Evolutionary conservation across 2,888 invertebrate genomes (phyloP).

Genomic region (Drosophila algonquin): DNA sequence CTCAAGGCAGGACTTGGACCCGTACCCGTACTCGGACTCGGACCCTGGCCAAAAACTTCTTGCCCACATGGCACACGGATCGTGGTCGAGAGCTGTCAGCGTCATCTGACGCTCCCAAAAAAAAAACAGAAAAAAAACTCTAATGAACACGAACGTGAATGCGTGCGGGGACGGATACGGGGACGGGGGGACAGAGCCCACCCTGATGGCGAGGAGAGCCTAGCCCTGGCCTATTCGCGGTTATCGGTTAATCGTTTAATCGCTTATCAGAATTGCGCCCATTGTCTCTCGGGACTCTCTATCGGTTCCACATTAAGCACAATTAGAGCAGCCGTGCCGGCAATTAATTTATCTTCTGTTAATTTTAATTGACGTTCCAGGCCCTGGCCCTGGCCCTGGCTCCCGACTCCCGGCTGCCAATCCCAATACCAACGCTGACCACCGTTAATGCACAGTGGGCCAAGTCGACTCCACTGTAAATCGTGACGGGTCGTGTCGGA

Average conservation of each 20-base stretch:
- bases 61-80: conserved; percentile 53
- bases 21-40: no score
- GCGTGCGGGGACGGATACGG: neutral
- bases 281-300: conserved; percentile 52
- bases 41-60: neutral
- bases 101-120: conserved; percentile 53
- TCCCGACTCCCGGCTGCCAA: no score
- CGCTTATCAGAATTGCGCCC: conserved; percentile 59
- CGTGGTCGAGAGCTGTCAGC: conserved; percentile 34
- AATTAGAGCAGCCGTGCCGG: conserved; percentile 65
- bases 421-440: neutral
- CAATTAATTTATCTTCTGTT: conserved; percentile 73
- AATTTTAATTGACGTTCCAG: conserved; percentile 60
- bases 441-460: conserved; percentile 7
- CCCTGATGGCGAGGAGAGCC: conserved; percentile 3
- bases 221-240: conserved; percentile 22
- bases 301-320: conserved; percentile 71
- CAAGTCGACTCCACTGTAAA: neutral
- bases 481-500: no score
- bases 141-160: conserved; percentile 26
- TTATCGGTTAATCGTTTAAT: conserved; percentile 65
- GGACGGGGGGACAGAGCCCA: no score
- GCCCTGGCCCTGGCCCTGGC: conserved; percentile 9
- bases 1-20: conserved; percentile 10
- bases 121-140: conserved; percentile 3